Conservation (phyloP, 2,113 vertebrate species). For the Saguinus midas region DNA sequence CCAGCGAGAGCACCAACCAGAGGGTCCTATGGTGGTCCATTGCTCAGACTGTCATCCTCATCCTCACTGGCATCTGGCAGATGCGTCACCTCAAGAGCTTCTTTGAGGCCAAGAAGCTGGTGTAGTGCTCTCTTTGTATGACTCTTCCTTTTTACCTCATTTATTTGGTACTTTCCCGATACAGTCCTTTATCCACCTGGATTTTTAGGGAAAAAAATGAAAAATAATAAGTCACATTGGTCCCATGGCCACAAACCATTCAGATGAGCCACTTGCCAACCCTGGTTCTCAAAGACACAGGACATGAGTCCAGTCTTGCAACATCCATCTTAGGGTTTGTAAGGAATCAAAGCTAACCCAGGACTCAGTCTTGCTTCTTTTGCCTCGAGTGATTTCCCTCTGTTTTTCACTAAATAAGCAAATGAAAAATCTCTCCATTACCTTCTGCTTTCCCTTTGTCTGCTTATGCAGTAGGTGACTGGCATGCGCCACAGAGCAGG, state of each 20-base stretch:
- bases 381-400: not conserved
- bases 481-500: not conserved
- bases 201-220: slow-evolving; percentile 15
- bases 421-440: not conserved
- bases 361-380: slow-evolving; percentile 15
- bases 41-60: slow-evolving; percentile 94
- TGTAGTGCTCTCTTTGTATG: slow-evolving; percentile 77
- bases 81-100: slow-evolving; percentile 98
- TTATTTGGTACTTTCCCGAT: slow-evolving; percentile 36
- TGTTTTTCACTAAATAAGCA: slow-evolving; percentile 28
- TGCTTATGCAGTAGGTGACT: not conserved
- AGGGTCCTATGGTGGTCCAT: slow-evolving; percentile 98
- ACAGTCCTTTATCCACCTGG: not conserved
- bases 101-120: slow-evolving; percentile 97
- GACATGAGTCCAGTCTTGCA: slow-evolving; percentile 36
- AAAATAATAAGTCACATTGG: slow-evolving; percentile 25
- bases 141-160: not conserved
- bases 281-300: slow-evolving; percentile 33
- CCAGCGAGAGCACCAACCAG: slow-evolving; percentile 98
- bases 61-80: slow-evolving; percentile 96
- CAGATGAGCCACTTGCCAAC: not conserved
- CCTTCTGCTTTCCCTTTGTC: not conserved
- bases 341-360: not conserved
- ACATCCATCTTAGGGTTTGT: not conserved
- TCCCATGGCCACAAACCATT: slow-evolving; percentile 7